Percentiles rank a stretch among this genome's conserved stretches.
Conservation (phyloP, 2,113 vertebrate species). For the Periophthalmodon schlosseri region DNA sequence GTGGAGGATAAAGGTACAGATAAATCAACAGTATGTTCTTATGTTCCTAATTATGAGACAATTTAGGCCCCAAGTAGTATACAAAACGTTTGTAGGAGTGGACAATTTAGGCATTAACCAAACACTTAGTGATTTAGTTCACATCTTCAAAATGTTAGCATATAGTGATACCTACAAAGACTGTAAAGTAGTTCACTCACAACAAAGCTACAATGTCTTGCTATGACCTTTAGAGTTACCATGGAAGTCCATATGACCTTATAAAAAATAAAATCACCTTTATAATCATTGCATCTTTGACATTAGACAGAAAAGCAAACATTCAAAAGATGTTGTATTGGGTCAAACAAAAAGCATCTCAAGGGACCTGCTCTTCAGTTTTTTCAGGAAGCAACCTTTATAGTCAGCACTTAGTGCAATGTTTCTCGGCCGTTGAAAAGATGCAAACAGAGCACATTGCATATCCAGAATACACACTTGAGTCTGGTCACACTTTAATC, state of each 20-base stretch:
- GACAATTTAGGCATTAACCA: background rate
- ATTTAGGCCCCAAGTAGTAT: background rate
- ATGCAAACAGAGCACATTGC: background rate
- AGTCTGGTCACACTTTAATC: no score
- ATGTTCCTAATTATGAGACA: background rate
- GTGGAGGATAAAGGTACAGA: conserved; percentile 38
- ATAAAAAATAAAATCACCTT: background rate
- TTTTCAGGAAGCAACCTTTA: background rate
- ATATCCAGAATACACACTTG: background rate
- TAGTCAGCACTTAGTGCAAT: background rate
- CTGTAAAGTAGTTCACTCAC: background rate
- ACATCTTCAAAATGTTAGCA: no score
- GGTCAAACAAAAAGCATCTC: background rate
- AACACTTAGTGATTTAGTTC: background rate
- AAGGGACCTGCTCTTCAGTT: background rate
- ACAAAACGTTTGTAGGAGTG: background rate
- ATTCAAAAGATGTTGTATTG: background rate
- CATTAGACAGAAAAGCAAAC: background rate
- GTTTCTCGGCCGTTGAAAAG: background rate
- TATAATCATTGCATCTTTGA: background rate
- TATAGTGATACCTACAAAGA: no score
- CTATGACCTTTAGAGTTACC: background rate
- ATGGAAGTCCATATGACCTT: background rate
- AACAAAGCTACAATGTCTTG: background rate
- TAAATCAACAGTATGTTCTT: background rate